Evolutionary conservation across 35 echinoderm and acorn worm species (phyloP), one percentile per base, ranked within the genome.

Genomic region (Lytechinus pictus): DNA sequence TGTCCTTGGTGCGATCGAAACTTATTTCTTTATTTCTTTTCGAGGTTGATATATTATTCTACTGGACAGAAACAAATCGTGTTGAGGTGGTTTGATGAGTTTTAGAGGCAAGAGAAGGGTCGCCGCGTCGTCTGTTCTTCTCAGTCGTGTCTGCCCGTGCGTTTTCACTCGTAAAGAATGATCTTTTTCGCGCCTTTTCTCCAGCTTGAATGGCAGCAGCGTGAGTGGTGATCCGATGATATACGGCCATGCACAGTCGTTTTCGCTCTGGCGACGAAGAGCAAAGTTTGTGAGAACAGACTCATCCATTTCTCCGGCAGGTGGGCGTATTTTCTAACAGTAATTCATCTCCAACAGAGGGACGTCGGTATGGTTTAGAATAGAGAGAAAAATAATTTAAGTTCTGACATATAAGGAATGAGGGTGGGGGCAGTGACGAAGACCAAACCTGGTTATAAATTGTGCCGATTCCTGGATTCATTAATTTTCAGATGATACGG

Each of bases 161-260:
- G 28, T 44, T 44, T 52, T 54, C 52, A 54, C 88, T 90, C 88
- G 29, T 90, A 44, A 90, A 90, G 52, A 90, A 44, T 90, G 88
- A 90, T 90, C 52, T 44, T 90, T 90, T 90, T 90, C 88, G 88
- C 88, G 88, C 88, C 13, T 90, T 90, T 90, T 90, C 88, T 27
- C 52, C n/a, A 27, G 88, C 88, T 44, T 90, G 88, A 52, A 54
- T 90, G 88, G 52, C 88, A 90, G 27, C 88, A 9, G 88, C 24
- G 52, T 90, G 27, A 52, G 29, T 10, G 29, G 88, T 14, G 88
- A 44, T 52, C 52, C 88, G 24, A 33, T 90, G 88, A 90, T 90
- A 90, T 90, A 79, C 14, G 66, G 66, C 66, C 19, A 79, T 16
- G 52, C 88, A 90, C 88, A 90, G 86, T 88, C 88, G 52, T 12